A percentile compares a stretch with the other conserved stretches of the same genome.
These are phyloP conservation scores for Clusia tigrina DNA, from an alignment of 2,888 invertebrate species.

Conservation along the genomic window DNA sequence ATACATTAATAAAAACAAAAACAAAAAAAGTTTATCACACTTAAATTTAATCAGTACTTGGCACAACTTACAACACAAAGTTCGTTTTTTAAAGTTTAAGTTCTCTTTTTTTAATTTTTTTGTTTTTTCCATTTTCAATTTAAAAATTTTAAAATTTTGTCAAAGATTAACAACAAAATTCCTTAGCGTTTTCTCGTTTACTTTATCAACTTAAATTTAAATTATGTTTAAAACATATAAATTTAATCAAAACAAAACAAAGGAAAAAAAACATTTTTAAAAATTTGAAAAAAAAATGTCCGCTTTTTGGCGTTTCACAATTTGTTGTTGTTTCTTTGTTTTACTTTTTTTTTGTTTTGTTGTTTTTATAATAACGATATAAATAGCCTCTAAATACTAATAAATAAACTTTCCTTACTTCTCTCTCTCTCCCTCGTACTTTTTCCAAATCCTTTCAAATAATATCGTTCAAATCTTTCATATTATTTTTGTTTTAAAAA, in stretches of 20 bases:
- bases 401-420: constrained; percentile 52
- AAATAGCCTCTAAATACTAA: constrained; percentile 64
- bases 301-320: constrained; percentile 1
- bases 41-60: constrained; percentile 64
- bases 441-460: constrained; percentile 4
- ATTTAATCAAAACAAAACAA: constrained; percentile 21
- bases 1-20: constrained; percentile 14
- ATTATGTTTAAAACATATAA: constrained; percentile 24
- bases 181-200: constrained; percentile 19
- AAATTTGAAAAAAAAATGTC: background rate
- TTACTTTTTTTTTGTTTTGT: constrained; percentile 28
- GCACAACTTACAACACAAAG: constrained; percentile 63
- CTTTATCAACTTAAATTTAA: constrained; percentile 15
- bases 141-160: no score
- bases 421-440: no score
- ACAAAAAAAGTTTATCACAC: constrained; percentile 63
- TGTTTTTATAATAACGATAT: constrained; percentile 54
- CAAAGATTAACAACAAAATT: constrained; percentile 2
- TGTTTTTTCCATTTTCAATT: no score
- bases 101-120: constrained; percentile 3
- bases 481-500: constrained; percentile 6
- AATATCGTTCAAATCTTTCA: constrained; percentile 11
- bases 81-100: constrained; percentile 6
- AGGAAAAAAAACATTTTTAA: background rate
- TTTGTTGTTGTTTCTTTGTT: constrained; percentile 30